These are phyloP conservation scores for Thermophis baileyi DNA, from an alignment of 2,113 vertebrate species.

Conservation along the genomic window DNA sequence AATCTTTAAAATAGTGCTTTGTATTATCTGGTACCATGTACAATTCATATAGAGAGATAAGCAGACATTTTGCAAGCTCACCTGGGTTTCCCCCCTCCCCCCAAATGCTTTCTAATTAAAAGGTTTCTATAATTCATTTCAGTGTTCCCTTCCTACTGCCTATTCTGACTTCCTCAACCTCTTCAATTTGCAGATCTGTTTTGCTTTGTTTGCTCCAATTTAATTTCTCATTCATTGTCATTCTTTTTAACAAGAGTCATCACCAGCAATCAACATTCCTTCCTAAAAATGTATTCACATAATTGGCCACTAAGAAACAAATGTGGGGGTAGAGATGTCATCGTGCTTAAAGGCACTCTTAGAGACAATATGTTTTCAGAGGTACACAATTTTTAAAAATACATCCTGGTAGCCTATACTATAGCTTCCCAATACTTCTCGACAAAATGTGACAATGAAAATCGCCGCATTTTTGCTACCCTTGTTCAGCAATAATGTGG, in stretches of 20 bases:
- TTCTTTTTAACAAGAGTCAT: background rate
- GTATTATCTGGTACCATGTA: constrained; percentile 19
- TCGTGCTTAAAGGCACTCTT: background rate
- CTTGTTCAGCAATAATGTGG: background rate
- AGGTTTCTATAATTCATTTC: background rate
- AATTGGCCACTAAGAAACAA: background rate
- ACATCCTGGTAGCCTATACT: background rate
- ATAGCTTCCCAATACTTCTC: background rate
- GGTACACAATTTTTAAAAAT: background rate
- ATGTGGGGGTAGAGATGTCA: background rate
- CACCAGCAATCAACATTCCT: background rate
- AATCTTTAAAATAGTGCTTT: background rate
- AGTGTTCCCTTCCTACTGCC: background rate
- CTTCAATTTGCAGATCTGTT: background rate
- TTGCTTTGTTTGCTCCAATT: background rate
- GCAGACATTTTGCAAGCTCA: background rate
- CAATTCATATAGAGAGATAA: constrained; percentile 5
- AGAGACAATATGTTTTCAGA: background rate
- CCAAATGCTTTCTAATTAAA: constrained; percentile 1
- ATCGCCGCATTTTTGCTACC: background rate
- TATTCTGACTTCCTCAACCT: background rate
- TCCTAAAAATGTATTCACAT: background rate
- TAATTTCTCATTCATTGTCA: background rate
- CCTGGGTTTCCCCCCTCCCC: background rate
- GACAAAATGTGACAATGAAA: background rate